Evolutionary conservation across 1,140 invertebrate species (phyloP).

Genomic region (Drosophila littoralis): DNA sequence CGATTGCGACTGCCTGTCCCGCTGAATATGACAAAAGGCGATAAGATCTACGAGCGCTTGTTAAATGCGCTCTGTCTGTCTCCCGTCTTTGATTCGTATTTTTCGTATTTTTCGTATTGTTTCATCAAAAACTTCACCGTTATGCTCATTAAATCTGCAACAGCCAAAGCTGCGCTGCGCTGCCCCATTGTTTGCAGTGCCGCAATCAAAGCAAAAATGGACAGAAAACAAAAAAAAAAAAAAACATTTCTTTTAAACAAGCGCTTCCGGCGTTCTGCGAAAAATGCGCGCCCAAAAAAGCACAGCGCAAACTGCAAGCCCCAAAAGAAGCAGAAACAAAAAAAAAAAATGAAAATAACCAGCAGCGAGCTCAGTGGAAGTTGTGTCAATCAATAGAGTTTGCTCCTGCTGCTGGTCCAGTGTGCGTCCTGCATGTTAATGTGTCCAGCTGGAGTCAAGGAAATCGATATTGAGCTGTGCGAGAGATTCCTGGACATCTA

Average conservation of each 20-base stretch:
- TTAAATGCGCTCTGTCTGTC: slow-evolving; percentile 48
- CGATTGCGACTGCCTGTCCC: slow-evolving; percentile 52
- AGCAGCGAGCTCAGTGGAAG: slow-evolving; percentile 68
- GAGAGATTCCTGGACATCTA: slow-evolving; percentile 34
- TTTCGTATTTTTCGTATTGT: slow-evolving; percentile 57
- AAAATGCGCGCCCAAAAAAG: slow-evolving; percentile 48
- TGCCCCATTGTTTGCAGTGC: slow-evolving; percentile 39
- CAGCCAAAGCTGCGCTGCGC: slow-evolving; percentile 47
- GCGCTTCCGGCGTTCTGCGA: slow-evolving; percentile 79
- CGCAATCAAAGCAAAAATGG: slow-evolving; percentile 56
- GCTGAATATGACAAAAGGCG: slow-evolving; percentile 76
- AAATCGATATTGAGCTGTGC: slow-evolving; percentile 62
- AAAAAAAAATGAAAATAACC: slow-evolving; percentile 43
- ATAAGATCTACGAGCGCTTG: slow-evolving; percentile 80
- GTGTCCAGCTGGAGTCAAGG: slow-evolving; percentile 32
- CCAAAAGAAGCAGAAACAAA: slow-evolving; percentile 21
- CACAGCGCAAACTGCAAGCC: slow-evolving; percentile 16
- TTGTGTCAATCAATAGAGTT: slow-evolving; percentile 83
- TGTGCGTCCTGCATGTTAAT: slow-evolving; percentile 79
- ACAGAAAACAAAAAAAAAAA: slow-evolving; percentile 12
- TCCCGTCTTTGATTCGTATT: slow-evolving; percentile 37
- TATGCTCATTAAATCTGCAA: slow-evolving; percentile 82
- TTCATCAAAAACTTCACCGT: slow-evolving; percentile 82
- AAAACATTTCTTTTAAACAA: slow-evolving; percentile 59
- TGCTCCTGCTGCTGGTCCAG: slow-evolving; percentile 51